A percentile compares a stretch with the other conserved stretches of the same genome.
phyloP scores from a whole-genome alignment of 2,797 vertebrate genomes.

The Alfaro cultratus region DNA sequence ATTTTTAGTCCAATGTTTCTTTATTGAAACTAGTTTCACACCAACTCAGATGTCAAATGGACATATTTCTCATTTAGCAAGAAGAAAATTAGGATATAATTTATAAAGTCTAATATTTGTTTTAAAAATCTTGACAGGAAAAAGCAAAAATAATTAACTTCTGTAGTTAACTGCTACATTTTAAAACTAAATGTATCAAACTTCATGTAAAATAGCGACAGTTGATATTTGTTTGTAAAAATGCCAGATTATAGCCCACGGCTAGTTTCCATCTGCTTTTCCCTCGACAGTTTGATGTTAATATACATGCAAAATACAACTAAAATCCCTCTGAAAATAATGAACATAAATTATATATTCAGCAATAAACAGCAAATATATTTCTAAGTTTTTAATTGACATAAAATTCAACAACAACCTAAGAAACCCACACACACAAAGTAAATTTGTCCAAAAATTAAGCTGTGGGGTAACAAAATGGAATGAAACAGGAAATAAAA shows the following conservation, averaged over 20 bases:
- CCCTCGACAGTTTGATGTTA: neutral
- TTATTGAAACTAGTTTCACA: constrained; percentile 16
- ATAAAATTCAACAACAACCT: neutral
- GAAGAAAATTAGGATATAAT: neutral
- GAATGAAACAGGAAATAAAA: neutral
- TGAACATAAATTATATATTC: neutral
- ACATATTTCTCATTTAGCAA: neutral
- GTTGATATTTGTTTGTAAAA: neutral
- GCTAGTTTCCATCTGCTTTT: neutral
- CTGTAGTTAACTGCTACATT: neutral
- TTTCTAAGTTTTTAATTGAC: neutral
- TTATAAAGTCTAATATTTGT: neutral
- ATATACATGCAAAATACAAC: neutral
- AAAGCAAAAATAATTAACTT: neutral
- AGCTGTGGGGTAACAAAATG: neutral
- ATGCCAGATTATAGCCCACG: neutral
- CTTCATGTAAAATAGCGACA: neutral
- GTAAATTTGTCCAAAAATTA: neutral
- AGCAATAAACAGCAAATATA: neutral
- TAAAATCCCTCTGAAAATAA: neutral
- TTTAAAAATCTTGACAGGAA: neutral
- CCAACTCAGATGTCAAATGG: neutral
- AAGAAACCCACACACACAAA: neutral
- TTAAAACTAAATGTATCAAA: neutral
- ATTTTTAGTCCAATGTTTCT: constrained; percentile 47